Conservation (phyloP, 2,113 vertebrate genomes). For the Agelaius phoeniceus region DNA sequence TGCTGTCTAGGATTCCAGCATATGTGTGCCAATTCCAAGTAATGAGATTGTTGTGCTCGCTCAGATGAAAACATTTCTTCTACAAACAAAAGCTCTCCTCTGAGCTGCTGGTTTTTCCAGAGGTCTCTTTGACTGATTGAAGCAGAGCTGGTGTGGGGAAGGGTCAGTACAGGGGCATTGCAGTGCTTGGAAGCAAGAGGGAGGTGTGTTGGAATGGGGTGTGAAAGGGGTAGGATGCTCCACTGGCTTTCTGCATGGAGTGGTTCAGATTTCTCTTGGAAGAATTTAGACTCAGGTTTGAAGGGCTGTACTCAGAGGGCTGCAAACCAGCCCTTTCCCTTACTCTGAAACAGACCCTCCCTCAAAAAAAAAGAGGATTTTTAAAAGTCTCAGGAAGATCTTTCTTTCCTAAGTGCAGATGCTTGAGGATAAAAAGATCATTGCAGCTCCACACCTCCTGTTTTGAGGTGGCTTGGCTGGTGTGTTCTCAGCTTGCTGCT, state of each 20-base stretch:
- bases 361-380: background rate
- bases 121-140: background rate
- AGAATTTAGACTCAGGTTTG: background rate
- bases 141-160: background rate
- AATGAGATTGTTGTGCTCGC: background rate
- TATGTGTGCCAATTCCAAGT: background rate
- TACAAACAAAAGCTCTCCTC: background rate
- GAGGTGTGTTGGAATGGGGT: background rate
- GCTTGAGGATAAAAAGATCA: background rate
- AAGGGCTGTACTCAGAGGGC: background rate
- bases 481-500: background rate
- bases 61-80: background rate
- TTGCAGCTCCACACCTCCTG: background rate
- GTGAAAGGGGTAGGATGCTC: background rate
- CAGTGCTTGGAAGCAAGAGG: background rate
- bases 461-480: background rate
- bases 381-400: background rate
- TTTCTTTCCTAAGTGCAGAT: background rate
- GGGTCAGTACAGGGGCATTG: background rate
- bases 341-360: background rate
- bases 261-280: background rate
- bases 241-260: background rate
- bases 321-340: background rate
- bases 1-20: background rate
- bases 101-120: background rate